Percentiles rank a stretch among this genome's conserved stretches.
Evolutionary conservation across 2,888 invertebrate genomes (phyloP).

Genomic region (Noctuana brunneofusca): DNA sequence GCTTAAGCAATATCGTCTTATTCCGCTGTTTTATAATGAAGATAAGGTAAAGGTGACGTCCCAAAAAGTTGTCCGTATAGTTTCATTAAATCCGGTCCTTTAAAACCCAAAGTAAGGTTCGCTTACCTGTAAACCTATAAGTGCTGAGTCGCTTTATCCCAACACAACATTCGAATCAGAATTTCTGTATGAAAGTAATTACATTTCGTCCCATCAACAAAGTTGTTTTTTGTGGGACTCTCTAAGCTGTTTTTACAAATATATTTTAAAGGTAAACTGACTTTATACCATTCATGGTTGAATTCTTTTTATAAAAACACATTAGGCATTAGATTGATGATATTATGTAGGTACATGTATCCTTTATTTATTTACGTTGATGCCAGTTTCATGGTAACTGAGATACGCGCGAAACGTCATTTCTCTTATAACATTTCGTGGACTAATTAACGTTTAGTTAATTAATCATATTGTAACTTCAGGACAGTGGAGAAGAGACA

Average conservation of each 20-base stretch:
- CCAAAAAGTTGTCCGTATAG: not conserved
- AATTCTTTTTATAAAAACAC: no score
- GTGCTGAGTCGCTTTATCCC: conserved; percentile 27
- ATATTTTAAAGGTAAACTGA: not conserved
- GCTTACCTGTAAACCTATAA: conserved; percentile 31
- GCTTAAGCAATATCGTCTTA: no score
- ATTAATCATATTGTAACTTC: no score
- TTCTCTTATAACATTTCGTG: no score
- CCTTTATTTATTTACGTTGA: no score
- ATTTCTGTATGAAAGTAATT: conserved; percentile 18
- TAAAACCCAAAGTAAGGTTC: conserved; percentile 22
- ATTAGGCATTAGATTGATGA: no score
- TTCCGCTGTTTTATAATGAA: no score
- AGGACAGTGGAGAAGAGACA: no score
- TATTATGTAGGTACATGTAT: no score
- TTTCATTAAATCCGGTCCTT: conserved; percentile 24
- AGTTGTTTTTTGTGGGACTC: not conserved
- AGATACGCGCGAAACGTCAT: no score
- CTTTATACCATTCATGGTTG: not conserved
- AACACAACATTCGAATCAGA: conserved; percentile 30
- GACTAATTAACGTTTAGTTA: no score
- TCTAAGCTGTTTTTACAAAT: not conserved
- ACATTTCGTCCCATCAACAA: conserved; percentile 7
- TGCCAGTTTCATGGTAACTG: no score
- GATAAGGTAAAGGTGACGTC: not conserved